Conservation (phyloP, 2,113 vertebrate species). For the Dissostichus mawsoni region DNA sequence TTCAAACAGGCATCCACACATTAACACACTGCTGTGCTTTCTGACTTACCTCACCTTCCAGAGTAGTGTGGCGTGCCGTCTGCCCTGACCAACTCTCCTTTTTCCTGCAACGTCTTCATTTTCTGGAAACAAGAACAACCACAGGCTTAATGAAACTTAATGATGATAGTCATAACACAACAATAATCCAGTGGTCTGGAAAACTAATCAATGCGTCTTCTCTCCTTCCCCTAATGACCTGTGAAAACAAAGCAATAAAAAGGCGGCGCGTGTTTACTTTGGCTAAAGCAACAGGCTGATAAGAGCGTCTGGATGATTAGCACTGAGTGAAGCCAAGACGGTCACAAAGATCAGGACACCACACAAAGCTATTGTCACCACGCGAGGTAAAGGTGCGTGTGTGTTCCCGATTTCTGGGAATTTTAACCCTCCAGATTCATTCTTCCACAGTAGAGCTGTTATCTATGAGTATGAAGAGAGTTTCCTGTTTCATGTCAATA, state of each 20-base stretch:
- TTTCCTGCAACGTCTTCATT: conserved; percentile 71
- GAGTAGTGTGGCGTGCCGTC: conserved; percentile 18
- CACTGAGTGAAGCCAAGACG: conserved; percentile 67
- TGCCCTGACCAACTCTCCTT: conserved; percentile 30
- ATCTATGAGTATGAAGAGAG: conserved; percentile 22
- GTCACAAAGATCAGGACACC: conserved; percentile 59
- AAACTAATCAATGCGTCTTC: conserved; percentile 82
- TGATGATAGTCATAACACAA: conserved; percentile 83
- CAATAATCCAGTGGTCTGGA: conserved; percentile 76
- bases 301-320: conserved; percentile 79
- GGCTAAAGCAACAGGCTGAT: conserved; percentile 81
- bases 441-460: not conserved
- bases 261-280: conserved; percentile 84
- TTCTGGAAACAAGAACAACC: conserved; percentile 75
- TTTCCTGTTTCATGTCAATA: conserved; percentile 42
- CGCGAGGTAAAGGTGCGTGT: conserved; percentile 40
- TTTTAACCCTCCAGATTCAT: not conserved
- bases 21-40: conserved; percentile 17
- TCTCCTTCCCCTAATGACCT: conserved; percentile 79
- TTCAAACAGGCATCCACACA: conserved; percentile 22
- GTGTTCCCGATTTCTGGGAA: conserved; percentile 7
- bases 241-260: conserved; percentile 85
- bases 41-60: conserved; percentile 27
- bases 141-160: conserved; percentile 80
- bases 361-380: conserved; percentile 50